Evolutionary conservation across 2,888 invertebrate genomes (phyloP).

Genomic region (Clitarchus hookeri): DNA sequence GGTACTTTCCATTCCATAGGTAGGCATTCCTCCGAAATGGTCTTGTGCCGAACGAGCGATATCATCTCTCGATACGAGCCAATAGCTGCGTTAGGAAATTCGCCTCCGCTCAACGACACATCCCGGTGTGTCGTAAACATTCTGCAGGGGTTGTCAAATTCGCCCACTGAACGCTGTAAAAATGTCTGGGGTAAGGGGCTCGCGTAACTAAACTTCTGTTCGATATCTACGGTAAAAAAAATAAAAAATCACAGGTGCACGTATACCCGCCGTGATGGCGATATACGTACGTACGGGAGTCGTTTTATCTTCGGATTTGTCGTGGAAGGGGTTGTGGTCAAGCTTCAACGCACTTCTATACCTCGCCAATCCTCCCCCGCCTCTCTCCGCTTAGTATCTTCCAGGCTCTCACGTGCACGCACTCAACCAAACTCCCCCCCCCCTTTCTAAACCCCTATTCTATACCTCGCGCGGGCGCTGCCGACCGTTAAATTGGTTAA

Average conservation of each 20-base stretch:
- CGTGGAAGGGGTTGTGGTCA: not conserved
- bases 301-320: not conserved
- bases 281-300: not conserved
- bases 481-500: slow-evolving; percentile 26
- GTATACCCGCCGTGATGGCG: not conserved
- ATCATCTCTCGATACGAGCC: not conserved
- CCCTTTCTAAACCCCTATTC: no score
- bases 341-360: not conserved
- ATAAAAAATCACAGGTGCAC: not conserved
- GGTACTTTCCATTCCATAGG: not conserved
- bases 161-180: not conserved
- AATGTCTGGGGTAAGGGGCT: not conserved
- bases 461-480: not conserved
- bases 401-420: no score
- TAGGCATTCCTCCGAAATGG: not conserved
- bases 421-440: no score
- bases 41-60: not conserved
- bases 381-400: not conserved
- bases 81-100: no score
- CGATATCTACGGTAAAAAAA: not conserved
- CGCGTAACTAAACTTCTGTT: not conserved
- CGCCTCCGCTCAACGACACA: not conserved
- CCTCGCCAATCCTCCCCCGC: not conserved
- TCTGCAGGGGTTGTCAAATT: not conserved
- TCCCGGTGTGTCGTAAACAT: not conserved